phyloP scores from a whole-genome alignment of 2,797 vertebrate species.

The Rhinophrynus dorsalis region DNA sequence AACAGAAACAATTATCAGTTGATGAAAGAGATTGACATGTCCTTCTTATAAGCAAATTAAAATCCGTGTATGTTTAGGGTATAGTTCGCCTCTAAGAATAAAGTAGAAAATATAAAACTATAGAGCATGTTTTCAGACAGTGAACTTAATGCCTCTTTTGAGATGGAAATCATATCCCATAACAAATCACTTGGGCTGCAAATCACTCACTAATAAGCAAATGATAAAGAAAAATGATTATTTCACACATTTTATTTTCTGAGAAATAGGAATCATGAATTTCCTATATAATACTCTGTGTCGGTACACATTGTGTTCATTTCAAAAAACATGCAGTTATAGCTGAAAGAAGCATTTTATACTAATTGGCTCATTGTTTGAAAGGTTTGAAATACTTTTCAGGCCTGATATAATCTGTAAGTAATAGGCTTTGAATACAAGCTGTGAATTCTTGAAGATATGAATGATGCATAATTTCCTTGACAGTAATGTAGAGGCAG shows the following conservation, averaged over 20 bases:
- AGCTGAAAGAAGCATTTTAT: background rate
- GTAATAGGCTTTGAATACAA: slow-evolving; percentile 1
- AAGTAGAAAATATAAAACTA: too few relatives aligned
- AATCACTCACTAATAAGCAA: too few relatives aligned
- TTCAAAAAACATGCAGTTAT: background rate
- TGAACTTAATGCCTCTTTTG: too few relatives aligned
- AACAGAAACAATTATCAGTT: too few relatives aligned
- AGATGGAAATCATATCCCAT: too few relatives aligned
- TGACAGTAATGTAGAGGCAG: slow-evolving; percentile 4
- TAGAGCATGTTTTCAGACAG: too few relatives aligned
- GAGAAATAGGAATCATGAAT: background rate
- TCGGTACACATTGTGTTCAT: background rate
- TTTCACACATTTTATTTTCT: background rate
- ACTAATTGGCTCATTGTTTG: background rate
- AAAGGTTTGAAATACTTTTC: background rate
- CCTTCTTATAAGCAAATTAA: too few relatives aligned
- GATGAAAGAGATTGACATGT: too few relatives aligned
- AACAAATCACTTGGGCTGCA: too few relatives aligned
- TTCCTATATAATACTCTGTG: background rate
- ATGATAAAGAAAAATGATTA: background rate
- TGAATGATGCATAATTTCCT: slow-evolving; percentile 8
- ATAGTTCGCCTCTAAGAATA: too few relatives aligned
- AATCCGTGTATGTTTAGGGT: too few relatives aligned
- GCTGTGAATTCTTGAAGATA: slow-evolving; percentile 3
- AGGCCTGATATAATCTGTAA: slow-evolving; percentile 1